Percentiles rank a stretch among this genome's conserved stretches.
Evolutionary conservation across 2,113 vertebrate genomes (phyloP).

Genomic region (Agapornis roseicollis): DNA sequence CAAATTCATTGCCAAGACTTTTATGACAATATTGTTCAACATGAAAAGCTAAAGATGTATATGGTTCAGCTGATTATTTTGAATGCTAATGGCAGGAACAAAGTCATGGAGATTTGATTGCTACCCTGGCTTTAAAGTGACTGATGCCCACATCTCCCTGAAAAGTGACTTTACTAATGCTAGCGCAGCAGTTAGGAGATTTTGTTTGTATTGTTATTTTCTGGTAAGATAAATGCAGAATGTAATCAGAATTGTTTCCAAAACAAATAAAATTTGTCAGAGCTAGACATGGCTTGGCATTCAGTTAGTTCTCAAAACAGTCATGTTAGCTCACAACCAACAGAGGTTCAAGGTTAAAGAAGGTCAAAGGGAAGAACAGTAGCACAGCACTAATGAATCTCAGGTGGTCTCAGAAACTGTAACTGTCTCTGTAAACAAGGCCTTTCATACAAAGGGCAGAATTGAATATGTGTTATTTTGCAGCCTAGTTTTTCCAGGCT

Average conservation of each 20-base stretch:
- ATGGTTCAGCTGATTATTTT: constrained; percentile 3
- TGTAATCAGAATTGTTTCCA: neutral
- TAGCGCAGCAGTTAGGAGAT: neutral
- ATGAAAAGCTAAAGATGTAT: neutral
- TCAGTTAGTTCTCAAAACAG: neutral
- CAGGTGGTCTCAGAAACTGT: neutral
- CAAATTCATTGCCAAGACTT: constrained; percentile 1
- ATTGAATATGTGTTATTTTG: neutral
- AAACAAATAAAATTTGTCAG: neutral
- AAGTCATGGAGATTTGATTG: neutral
- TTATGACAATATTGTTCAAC: neutral
- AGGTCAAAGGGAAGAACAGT: neutral
- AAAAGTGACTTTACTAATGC: neutral
- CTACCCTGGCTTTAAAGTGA: neutral
- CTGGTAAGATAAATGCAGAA: neutral
- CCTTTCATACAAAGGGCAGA: neutral
- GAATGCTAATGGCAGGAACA: neutral
- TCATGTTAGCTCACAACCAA: neutral
- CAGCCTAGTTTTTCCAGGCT: neutral
- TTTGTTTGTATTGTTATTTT: neutral
- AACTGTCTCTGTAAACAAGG: neutral
- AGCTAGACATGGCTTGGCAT: neutral
- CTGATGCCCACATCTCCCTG: neutral
- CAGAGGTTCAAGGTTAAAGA: neutral
- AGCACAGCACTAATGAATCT: neutral